Evolutionary conservation across 2,888 invertebrate species (phyloP).

Genomic region (Cheilosia soror): DNA sequence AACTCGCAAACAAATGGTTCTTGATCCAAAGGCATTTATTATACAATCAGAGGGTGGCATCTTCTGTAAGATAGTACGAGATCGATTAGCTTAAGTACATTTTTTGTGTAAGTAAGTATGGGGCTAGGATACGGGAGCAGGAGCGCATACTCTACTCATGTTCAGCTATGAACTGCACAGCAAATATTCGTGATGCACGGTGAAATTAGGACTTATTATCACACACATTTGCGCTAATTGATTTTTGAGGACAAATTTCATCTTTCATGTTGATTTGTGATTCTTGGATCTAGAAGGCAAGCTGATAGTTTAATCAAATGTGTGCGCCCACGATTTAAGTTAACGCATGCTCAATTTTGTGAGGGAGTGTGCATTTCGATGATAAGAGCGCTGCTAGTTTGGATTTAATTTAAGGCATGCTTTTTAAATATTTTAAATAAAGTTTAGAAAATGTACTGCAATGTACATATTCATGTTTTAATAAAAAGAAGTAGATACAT

Average conservation of each 20-base stretch:
- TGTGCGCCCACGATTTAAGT: too few species aligned
- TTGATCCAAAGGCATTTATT: constrained; percentile 80
- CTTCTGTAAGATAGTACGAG: constrained; percentile 79
- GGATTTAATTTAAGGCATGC: neutral
- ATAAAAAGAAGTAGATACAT: too few species aligned
- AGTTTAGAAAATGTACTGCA: neutral
- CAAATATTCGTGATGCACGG: too few species aligned
- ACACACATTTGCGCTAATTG: too few species aligned
- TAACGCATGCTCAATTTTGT: too few species aligned
- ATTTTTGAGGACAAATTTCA: too few species aligned
- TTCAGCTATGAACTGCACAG: too few species aligned
- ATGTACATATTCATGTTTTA: too few species aligned
- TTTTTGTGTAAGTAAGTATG: neutral
- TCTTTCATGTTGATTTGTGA: too few species aligned
- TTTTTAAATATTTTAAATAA: neutral
- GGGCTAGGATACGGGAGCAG: neutral
- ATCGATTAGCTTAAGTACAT: constrained; percentile 71
- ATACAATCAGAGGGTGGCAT: constrained; percentile 79
- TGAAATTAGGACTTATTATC: too few species aligned
- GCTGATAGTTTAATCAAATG: too few species aligned
- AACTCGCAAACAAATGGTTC: constrained; percentile 78
- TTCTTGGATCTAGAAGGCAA: too few species aligned
- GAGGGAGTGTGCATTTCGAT: neutral
- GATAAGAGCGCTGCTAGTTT: neutral
- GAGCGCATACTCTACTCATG: neutral